These are phyloP conservation scores for Amblyopsis hoosieri DNA, from an alignment of 2,797 vertebrate species.

Conservation along the genomic window DNA sequence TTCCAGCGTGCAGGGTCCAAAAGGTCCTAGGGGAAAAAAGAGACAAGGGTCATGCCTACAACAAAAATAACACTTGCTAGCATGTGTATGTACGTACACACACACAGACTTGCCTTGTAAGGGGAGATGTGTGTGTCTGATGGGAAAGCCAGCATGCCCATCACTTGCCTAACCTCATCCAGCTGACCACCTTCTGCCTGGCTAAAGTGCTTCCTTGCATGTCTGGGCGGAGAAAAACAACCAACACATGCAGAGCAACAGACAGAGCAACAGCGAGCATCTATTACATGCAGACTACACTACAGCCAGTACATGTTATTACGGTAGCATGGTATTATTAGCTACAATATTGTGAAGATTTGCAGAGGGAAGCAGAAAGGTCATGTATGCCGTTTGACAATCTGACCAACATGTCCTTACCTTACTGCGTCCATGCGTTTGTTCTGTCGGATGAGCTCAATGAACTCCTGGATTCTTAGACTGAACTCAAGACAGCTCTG, in stretches of 20 bases:
- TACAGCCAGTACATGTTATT: not conserved
- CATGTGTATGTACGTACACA: not conserved
- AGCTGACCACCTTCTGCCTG: conserved; percentile 97
- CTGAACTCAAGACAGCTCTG: conserved; percentile 99
- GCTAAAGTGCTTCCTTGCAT: conserved; percentile 98
- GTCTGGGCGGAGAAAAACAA: conserved; percentile 73
- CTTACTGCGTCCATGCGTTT: conserved; percentile 98
- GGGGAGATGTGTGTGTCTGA: conserved; percentile 98
- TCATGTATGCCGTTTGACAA: no score
- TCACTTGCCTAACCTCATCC: conserved; percentile 98
- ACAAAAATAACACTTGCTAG: no score
- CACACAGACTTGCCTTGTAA: conserved; percentile 85
- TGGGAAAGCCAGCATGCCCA: conserved; percentile 99
- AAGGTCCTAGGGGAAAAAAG: conserved; percentile 84
- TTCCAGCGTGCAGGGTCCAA: conserved; percentile 98
- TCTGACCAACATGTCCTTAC: conserved; percentile 65
- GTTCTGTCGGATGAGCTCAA: conserved; percentile 98
- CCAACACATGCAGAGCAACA: conserved; percentile 15
- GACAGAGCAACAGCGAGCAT: not conserved
- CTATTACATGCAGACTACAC: not conserved
- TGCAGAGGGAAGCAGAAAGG: not conserved
- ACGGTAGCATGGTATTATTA: not conserved
- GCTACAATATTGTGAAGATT: fast-evolving
- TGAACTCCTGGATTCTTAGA: conserved; percentile 99
- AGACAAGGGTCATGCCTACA: conserved; percentile 1